Percentiles rank a stretch among this genome's conserved stretches.
phyloP scores from a whole-genome alignment of 2,888 invertebrate genomes.

The Pterostichus madidus region DNA sequence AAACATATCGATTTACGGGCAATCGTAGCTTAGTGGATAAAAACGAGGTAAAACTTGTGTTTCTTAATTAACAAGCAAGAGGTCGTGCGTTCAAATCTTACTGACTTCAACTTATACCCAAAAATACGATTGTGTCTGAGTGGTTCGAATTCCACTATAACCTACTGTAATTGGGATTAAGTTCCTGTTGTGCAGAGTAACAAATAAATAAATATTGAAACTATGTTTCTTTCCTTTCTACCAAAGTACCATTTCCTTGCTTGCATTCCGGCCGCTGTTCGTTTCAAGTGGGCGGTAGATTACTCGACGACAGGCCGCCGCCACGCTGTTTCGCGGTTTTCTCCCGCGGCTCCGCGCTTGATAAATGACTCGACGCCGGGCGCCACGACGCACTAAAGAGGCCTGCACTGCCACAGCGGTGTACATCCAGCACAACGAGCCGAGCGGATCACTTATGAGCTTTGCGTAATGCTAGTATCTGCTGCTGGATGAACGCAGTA shows the following conservation, averaged over 20 bases:
- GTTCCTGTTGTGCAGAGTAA: too few relatives aligned
- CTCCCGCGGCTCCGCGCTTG: conserved; percentile 34
- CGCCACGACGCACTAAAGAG: conserved; percentile 3
- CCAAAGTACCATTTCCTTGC: neutral
- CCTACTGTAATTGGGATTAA: too few relatives aligned
- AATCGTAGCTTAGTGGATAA: too few relatives aligned
- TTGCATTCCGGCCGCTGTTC: conserved; percentile 12
- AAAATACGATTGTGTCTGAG: too few relatives aligned
- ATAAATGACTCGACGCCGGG: conserved; percentile 46
- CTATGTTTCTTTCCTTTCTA: too few relatives aligned
- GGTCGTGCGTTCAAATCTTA: too few relatives aligned
- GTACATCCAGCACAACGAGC: neutral
- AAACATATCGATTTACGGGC: too few relatives aligned
- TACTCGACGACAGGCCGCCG: conserved; percentile 7
- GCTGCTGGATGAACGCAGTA: neutral
- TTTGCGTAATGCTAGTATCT: conserved; percentile 2
- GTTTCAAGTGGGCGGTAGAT: conserved; percentile 54
- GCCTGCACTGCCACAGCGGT: conserved; percentile 12
- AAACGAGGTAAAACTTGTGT: too few relatives aligned
- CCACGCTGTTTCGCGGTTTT: conserved; percentile 52
- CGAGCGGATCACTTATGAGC: conserved; percentile 51
- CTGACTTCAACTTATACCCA: too few relatives aligned
- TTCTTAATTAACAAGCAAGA: too few relatives aligned
- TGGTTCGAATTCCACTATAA: too few relatives aligned
- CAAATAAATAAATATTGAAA: too few relatives aligned